Percentiles rank a stretch among this genome's conserved stretches.
Evolutionary conservation across 2,797 vertebrate genomes (phyloP).

Genomic region (Gymnoscopelus microlampas): DNA sequence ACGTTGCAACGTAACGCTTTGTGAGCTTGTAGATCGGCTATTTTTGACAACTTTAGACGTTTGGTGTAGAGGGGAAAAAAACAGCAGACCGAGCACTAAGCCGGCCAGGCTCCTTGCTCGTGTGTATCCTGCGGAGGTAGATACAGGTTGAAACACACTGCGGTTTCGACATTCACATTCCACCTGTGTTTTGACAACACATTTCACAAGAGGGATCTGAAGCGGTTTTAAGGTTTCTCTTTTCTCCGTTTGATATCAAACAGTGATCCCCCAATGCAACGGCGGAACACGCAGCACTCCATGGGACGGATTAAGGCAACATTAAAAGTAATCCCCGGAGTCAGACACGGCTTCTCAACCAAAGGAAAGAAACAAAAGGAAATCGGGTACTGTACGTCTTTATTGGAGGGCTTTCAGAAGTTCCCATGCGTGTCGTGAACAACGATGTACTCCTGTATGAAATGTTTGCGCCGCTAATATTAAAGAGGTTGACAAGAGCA

Average conservation of each 20-base stretch:
- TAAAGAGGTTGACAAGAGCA: conserved; percentile 63
- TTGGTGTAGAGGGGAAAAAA: too few species aligned
- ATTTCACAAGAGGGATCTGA: conserved; percentile 74
- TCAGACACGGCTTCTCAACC: conserved; percentile 68
- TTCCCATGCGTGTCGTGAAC: conserved; percentile 57
- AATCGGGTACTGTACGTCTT: conserved; percentile 57
- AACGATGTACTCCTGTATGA: conserved; percentile 48
- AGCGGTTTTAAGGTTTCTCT: conserved; percentile 74
- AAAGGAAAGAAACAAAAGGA: conserved; percentile 64
- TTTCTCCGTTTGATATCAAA: conserved; percentile 82
- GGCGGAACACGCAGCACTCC: conserved; percentile 74
- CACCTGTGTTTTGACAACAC: conserved; percentile 84
- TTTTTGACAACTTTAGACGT: too few species aligned
- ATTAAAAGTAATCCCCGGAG: conserved; percentile 77
- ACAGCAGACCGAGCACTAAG: too few species aligned
- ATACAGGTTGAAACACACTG: conserved; percentile 72
- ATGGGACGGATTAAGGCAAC: conserved; percentile 81
- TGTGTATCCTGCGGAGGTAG: conserved; percentile 52
- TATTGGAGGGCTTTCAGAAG: conserved; percentile 43
- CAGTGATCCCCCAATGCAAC: conserved; percentile 74
- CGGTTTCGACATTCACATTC: conserved; percentile 72
- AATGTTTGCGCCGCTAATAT: conserved; percentile 72
- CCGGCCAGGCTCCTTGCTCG: not conserved
- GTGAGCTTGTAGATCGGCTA: too few species aligned
- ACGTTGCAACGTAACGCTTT: too few species aligned